phyloP scores from a whole-genome alignment of 30 jellyfish, hydroid and myxozoan genomes.

The Aurelia aurita region DNA sequence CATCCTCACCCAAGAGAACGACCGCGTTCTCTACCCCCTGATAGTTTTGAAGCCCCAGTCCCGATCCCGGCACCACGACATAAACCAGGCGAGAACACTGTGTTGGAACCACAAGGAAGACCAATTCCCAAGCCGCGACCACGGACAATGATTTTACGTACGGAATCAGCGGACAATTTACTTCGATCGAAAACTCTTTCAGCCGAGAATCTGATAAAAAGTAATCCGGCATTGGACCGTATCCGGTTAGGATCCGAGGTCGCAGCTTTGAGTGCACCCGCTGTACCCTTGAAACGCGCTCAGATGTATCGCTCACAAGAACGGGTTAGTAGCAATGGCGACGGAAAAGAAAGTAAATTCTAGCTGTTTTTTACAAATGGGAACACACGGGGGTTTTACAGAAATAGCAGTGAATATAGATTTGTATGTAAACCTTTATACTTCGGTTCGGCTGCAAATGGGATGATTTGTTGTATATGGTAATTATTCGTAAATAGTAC shows the following conservation, averaged over 20 bases:
- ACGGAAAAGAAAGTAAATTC: conserved; percentile 56
- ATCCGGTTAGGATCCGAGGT: conserved; percentile 43
- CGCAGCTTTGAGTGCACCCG: conserved; percentile 41
- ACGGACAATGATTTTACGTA: conserved; percentile 33
- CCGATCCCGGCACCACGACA: conserved; percentile 15
- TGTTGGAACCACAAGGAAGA: conserved; percentile 7
- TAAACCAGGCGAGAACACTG: background rate
- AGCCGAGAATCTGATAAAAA: conserved; percentile 50
- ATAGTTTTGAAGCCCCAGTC: conserved; percentile 6
- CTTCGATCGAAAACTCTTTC: conserved; percentile 50
- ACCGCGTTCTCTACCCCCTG: conserved; percentile 68
- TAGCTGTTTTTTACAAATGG: background rate
- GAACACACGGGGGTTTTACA: too few species aligned
- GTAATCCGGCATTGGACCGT: conserved; percentile 56
- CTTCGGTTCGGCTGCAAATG: too few species aligned
- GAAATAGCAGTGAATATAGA: too few species aligned
- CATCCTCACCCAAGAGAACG: conserved; percentile 34
- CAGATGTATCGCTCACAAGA: conserved; percentile 74
- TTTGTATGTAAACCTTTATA: too few species aligned
- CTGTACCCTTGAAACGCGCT: conserved; percentile 74
- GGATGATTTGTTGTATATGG: too few species aligned
- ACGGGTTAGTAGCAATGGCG: conserved; percentile 31
- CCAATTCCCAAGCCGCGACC: conserved; percentile 79
- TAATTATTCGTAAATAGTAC: too few species aligned
- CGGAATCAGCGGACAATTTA: conserved; percentile 33